Evolutionary conservation across 2,113 vertebrate genomes (phyloP), one percentile per base, ranked within the genome.

Genomic region (Pygoscelis antarcticus): DNA sequence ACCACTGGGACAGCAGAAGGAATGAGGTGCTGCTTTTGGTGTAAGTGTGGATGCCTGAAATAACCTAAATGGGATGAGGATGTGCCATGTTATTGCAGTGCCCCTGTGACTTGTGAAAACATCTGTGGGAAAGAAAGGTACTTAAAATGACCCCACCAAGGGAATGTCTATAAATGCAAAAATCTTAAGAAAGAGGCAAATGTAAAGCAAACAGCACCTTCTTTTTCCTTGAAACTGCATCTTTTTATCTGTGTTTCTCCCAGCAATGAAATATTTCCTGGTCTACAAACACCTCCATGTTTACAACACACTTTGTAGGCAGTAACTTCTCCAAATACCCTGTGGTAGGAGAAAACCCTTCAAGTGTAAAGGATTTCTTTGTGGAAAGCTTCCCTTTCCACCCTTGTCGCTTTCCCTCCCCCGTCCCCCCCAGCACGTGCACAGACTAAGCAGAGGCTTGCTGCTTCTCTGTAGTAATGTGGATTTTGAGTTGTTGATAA

Each of bases 401-500:
- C 17, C 19, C 36, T 80, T 80, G 11, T 46, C 16, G 38, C 38
- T 38, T 38, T 8, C 44, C 44, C 44, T 9, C 44, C 18, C 34
- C 62, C 18, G 83, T 23, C n/a, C 30, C 27, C 9, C 61, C 40
- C 62, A 68, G 32, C 84, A 70, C 5, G 4, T 26, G 47, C 36
- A 94, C 54, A 80, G 52, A 69, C 64, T 84, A 78, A 96, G 68
- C 55, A 70, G 83, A 82, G 46, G 65, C 60, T 97, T 96, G 82
- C 44, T 83, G 40, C 51, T 88, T 92, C 82, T 89, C 88, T 52
- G 54, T 92, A 83, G n/a, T 81, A 94, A 85, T 36, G 74, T 55
- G 78, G 70, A 80, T 93, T 94, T 91, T 44, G 88, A 87, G 55
- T 34, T 96, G 95, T 96, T 97, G 90, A 94, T 89, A 95, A 92